Base-by-base conservation (phyloP, 2,888 invertebrate genomes). In the Drosophila borealis region DNA sequence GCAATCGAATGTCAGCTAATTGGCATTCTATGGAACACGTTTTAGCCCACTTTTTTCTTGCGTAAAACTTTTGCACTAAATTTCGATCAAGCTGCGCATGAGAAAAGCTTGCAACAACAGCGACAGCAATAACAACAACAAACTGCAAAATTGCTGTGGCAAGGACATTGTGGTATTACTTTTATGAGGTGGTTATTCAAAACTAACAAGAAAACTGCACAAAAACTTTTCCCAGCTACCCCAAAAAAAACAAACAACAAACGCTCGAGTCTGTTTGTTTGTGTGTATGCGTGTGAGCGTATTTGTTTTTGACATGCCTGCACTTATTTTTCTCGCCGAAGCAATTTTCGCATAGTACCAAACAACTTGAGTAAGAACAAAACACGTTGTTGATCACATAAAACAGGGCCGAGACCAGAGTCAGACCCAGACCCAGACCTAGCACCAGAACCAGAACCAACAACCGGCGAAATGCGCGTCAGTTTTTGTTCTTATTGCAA, bases 311-410 rank as follows among this genome's bases (percentile, higher is more conserved):
- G 88, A 85, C 80, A 63, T 81, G 74, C 63, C 53, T 49, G 68
- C 54, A 69, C 62, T 74, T 70, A 64, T 69, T 70, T 68, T 66
- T 68, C 19, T 62, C 37, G 51, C 65, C 51, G 10, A 57, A 61
- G 68, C 79, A 75, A 78, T 83, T 86, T 81, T 70, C 85, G 64
- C 81, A 78, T 63, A 63, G 66, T 76, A 54, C 42, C 41, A 44
- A 72, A 78, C 70, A 81, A 76, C 81, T 79, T 81, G 67, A 65
- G 70, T 65, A 70, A 70, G 71, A 79, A 81, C 87, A 83, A 89
- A 88, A 87, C 85, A 89, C 75, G 89, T 89, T 85, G 88, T 85
- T 87, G 88, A 85, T 85, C 87, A 85, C 80, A 86, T 63, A 88
- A 80, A 86, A 69, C 83, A 70, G 65, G 64, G 77, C 69, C 55